Conservation (phyloP, 2,888 invertebrate genomes). For the Halictus quadricinctus region DNA sequence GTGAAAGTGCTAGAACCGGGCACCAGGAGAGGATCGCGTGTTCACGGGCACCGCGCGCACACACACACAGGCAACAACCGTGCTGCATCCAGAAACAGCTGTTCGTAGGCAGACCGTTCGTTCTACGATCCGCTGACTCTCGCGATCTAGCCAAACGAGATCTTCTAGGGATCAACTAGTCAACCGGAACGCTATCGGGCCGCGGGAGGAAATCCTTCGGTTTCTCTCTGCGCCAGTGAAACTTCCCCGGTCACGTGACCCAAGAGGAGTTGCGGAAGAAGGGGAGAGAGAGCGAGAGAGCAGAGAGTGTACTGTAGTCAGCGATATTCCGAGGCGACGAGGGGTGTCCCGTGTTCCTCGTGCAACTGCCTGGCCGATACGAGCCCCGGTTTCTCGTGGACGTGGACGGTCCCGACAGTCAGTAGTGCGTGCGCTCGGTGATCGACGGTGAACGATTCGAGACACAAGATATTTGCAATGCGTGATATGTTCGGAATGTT, state of each 20-base stretch:
- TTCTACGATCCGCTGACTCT: not conserved
- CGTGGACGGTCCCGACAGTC: not conserved
- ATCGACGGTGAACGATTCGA: constrained; percentile 10
- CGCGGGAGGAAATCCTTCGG: constrained; percentile 34
- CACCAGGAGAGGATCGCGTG: not conserved
- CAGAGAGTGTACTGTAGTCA: constrained; percentile 52
- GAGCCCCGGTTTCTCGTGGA: constrained; percentile 6
- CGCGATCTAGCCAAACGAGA: not conserved
- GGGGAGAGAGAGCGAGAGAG: constrained; percentile 7
- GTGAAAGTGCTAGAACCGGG: constrained; percentile 48
- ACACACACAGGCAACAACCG: not conserved
- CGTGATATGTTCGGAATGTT: not conserved
- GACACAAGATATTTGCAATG: not conserved
- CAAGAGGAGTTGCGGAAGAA: constrained; percentile 39
- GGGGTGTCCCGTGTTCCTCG: constrained; percentile 56
- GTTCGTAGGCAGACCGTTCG: not conserved
- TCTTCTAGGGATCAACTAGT: not conserved
- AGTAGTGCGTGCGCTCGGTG: not conserved
- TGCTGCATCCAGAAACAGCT: not conserved
- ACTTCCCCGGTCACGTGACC: constrained; percentile 64
- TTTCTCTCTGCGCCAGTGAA: constrained; percentile 66
- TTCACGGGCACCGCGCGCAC: not conserved
- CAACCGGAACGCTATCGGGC: constrained; percentile 21
- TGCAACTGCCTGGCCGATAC: constrained; percentile 34
- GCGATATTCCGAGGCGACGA: constrained; percentile 48